Base-by-base conservation (phyloP, 2,113 vertebrate genomes). In the Nerophis ophidion region DNA sequence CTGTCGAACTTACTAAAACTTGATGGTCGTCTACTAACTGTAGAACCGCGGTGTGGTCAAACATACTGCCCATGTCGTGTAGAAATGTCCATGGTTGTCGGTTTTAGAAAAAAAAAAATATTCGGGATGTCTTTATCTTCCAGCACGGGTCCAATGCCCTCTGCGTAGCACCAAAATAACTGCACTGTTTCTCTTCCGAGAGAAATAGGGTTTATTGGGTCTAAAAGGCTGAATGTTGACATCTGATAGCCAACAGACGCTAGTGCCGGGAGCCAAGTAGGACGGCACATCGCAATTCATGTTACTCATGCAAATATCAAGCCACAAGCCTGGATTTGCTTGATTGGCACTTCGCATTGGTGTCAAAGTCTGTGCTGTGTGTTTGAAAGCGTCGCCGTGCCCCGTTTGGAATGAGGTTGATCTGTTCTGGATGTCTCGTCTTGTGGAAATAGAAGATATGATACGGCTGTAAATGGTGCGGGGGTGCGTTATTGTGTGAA, bases 291-390 rank as follows among this genome's bases (percentile, higher is more conserved):
- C 48, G 48, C 7, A 17, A 63, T 16, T 42, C 2, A 5, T 51
- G 38, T 57, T 44, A 14, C 42, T 45, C 52, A 44, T 52, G 6
- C 17, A 19, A 55, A 19, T 26, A 34, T 50, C 5, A 40, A 57
- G 3, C 19, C 53, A 66, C 2, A 16, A 17, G 38, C 8, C 40
- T 10, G 26, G 6, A 5, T 8, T 33, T 45, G 44, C n/a, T 35
- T 44, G 40, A n/a, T 8, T 48, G 16, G 13, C 38, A 35, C 33
- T 38, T 51, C 15, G 63, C 50, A 70, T 5, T 73, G 51, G 66
- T 50, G 62, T 68, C 44, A 66, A 66, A 61, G 56, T 68, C 61
- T 48, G 10, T 59, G 15, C 5, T 65, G 69, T 71, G 48, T 68
- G 68, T 65, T 75, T 64, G 63, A 49, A 53, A 66, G 65, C 15